Conservation (phyloP, 2,888 invertebrate species). For the Xylota sylvarum region DNA sequence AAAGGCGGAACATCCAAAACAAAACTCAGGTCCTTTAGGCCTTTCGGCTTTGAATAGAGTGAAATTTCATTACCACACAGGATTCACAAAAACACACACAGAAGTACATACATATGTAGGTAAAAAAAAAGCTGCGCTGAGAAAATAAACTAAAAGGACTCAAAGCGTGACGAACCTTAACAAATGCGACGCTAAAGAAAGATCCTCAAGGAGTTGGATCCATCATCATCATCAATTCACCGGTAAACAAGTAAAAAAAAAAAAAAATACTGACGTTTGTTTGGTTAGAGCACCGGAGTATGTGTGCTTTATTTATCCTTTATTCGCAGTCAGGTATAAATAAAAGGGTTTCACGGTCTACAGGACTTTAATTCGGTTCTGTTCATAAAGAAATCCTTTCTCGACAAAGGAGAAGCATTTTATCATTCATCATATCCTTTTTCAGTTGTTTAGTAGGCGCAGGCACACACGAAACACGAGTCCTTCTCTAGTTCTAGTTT, state of each 20-base stretch:
- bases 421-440: constrained; percentile 58
- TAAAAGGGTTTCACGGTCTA: constrained; percentile 76
- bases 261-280: constrained; percentile 55
- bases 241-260: constrained; percentile 12
- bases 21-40: background rate
- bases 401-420: constrained; percentile 26
- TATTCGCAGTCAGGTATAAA: constrained; percentile 67
- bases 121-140: constrained; percentile 16
- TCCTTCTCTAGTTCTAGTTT: constrained; percentile 58
- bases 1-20: constrained; percentile 11
- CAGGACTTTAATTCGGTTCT: constrained; percentile 71
- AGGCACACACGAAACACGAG: background rate
- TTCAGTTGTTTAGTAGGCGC: constrained; percentile 37
- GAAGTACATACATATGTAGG: too few relatives aligned
- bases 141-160: constrained; percentile 55
- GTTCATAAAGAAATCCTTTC: constrained; percentile 45
- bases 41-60: constrained; percentile 51
- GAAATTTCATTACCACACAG: constrained; percentile 67
- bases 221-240: constrained; percentile 74
- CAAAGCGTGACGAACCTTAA: constrained; percentile 69
- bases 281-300: constrained; percentile 11
- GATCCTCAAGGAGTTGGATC: constrained; percentile 67
- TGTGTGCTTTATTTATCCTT: constrained; percentile 55
- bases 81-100: background rate
- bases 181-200: constrained; percentile 26